Conservation (phyloP, 2,888 invertebrate genomes). For the Agelastica alni region DNA sequence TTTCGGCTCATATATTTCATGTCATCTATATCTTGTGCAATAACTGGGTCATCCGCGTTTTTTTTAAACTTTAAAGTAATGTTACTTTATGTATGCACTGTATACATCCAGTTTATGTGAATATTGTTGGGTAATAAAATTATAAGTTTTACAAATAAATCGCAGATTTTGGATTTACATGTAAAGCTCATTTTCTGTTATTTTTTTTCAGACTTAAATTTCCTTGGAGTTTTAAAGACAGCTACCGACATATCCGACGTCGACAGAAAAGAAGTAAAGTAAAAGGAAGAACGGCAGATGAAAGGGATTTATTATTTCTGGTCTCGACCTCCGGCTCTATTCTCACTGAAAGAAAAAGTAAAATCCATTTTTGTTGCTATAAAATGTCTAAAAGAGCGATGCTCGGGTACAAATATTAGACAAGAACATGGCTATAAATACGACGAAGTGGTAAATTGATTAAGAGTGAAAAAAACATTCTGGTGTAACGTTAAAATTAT, state of each 20-base stretch:
- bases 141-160: too few species aligned
- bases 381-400: constrained; percentile 11
- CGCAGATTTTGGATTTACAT: too few species aligned
- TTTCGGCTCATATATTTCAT: too few species aligned
- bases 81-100: too few species aligned
- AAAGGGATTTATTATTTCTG: constrained; percentile 19
- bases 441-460: constrained; percentile 13
- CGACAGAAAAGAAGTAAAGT: background rate
- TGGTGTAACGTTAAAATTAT: too few species aligned
- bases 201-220: background rate
- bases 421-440: constrained; percentile 16
- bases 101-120: too few species aligned
- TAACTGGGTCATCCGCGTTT: too few species aligned
- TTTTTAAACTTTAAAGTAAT: too few species aligned
- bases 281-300: constrained; percentile 7
- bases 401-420: constrained; percentile 19
- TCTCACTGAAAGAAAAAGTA: constrained; percentile 11
- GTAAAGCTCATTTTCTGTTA: background rate
- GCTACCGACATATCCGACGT: background rate
- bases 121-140: too few species aligned
- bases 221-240: background rate
- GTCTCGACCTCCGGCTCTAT: constrained; percentile 13
- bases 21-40: too few species aligned
- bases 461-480: constrained; percentile 3
- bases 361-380: constrained; percentile 20